Conservation (phyloP, 2,888 invertebrate genomes). For the Drosophila pullipes region DNA sequence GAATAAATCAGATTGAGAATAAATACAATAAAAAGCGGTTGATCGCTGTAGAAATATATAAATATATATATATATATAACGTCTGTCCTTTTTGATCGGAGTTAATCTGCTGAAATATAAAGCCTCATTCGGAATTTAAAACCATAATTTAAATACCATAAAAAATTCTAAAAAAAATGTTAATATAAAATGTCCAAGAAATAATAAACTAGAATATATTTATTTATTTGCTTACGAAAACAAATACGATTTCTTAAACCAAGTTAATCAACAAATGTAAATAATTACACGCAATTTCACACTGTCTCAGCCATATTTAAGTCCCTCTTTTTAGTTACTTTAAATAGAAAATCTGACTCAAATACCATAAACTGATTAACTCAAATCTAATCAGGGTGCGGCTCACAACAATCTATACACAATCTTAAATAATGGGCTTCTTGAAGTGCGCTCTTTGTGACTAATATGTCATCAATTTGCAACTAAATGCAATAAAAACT, state of each 20-base stretch:
- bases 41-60: neutral
- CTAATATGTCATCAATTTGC: slow-evolving; percentile 81
- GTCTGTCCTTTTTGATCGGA: neutral
- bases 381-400: slow-evolving; percentile 26
- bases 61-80: no score
- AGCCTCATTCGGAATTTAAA: neutral
- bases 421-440: slow-evolving; percentile 56
- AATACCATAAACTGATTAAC: slow-evolving; percentile 11
- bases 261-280: slow-evolving; percentile 5
- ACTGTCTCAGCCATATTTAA: slow-evolving; percentile 19
- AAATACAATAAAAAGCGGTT: neutral
- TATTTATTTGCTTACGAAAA: neutral
- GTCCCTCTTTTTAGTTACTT: slow-evolving; percentile 1
- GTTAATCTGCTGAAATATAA: neutral
- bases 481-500: slow-evolving; percentile 76
- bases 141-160: neutral
- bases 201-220: neutral
- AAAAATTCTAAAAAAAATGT: neutral
- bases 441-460: slow-evolving; percentile 50
- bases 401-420: slow-evolving; percentile 20
- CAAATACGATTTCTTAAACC: neutral
- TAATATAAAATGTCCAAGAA: neutral
- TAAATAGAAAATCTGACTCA: slow-evolving; percentile 18
- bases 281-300: slow-evolving; percentile 47
- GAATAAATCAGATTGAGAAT: neutral